These are phyloP conservation scores for Drosophila colorata DNA, from an alignment of 2,888 invertebrate genomes.

Conservation along the genomic window DNA sequence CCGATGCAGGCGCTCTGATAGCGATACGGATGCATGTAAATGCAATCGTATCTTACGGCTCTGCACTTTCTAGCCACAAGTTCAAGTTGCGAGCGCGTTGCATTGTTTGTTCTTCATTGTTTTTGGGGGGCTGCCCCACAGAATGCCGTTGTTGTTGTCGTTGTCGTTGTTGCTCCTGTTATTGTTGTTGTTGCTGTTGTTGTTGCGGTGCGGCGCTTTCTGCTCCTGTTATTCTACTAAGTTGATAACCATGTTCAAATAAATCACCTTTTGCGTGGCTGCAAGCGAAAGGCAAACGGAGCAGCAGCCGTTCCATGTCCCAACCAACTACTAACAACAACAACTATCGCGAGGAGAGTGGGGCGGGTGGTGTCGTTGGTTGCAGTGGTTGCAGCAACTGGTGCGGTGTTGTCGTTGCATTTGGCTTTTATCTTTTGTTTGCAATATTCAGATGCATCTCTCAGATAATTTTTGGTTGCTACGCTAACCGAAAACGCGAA, in stretches of 20 bases:
- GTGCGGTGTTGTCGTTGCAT: constrained; percentile 75
- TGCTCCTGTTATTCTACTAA: constrained; percentile 83
- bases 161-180: constrained; percentile 33
- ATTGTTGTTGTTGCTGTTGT: constrained; percentile 41
- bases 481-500: constrained; percentile 62
- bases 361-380: not conserved
- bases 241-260: constrained; percentile 85
- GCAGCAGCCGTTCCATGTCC: constrained; percentile 50
- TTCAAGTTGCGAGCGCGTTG: constrained; percentile 77
- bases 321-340: constrained; percentile 32
- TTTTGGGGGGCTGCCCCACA: constrained; percentile 40
- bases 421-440: constrained; percentile 81
- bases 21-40: constrained; percentile 81
- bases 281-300: constrained; percentile 73
- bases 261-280: constrained; percentile 84
- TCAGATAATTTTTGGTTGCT: constrained; percentile 73
- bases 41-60: constrained; percentile 82
- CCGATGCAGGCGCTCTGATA: constrained; percentile 77
- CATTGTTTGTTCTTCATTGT: constrained; percentile 82
- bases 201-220: constrained; percentile 76
- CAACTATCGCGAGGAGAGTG: not conserved
- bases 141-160: constrained; percentile 29
- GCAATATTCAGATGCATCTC: constrained; percentile 82
- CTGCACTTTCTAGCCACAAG: constrained; percentile 80
- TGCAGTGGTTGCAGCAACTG: constrained; percentile 28